Evolutionary conservation across 2,888 invertebrate species (phyloP).

Genomic region (Adelognathus sp.): DNA sequence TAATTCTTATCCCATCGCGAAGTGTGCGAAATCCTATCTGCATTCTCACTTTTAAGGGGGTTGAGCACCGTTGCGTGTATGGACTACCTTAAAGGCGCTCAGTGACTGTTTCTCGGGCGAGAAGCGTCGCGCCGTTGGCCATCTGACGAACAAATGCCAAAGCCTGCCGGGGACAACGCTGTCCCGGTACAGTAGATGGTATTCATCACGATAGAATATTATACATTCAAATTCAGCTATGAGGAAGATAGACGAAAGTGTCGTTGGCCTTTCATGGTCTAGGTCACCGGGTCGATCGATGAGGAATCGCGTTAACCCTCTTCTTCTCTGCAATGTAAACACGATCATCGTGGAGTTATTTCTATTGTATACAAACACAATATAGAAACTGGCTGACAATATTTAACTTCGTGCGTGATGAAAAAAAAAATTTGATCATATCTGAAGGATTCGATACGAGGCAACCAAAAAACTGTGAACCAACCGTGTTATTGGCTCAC

Average conservation of each 20-base stretch:
- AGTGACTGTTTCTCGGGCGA: no score
- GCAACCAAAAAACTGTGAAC: constrained; percentile 6
- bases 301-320: constrained; percentile 48
- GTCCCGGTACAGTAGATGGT: no score
- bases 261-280: constrained; percentile 33
- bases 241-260: background rate
- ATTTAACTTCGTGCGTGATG: background rate
- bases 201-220: no score
- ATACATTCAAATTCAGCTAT: background rate
- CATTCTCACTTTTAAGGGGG: no score
- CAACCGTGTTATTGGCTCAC: background rate
- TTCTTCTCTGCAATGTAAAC: background rate
- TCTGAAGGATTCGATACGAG: constrained; percentile 34
- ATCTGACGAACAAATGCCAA: background rate
- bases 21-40: no score
- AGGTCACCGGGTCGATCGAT: constrained; percentile 62
- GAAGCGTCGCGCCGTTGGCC: no score
- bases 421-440: constrained; percentile 16
- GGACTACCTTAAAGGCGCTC: no score
- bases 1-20: no score
- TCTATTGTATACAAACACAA: background rate
- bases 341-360: background rate
- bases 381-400: background rate
- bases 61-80: no score
- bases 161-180: no score